These are phyloP conservation scores for Tinea pellionella DNA, from an alignment of 2,888 invertebrate genomes.

Conservation along the genomic window DNA sequence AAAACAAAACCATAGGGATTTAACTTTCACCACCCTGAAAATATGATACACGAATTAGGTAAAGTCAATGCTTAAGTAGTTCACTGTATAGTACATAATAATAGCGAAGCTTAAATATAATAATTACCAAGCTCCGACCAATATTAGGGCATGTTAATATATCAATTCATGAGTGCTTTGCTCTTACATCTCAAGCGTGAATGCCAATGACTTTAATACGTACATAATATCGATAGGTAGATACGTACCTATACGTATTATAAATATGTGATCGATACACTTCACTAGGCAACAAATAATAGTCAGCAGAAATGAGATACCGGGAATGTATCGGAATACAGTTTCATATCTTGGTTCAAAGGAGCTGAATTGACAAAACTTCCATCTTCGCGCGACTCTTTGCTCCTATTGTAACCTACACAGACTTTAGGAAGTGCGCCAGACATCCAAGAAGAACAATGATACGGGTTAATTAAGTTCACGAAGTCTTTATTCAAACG, in stretches of 20 bases:
- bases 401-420: conserved; percentile 5
- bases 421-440: not conserved
- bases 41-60: conserved; percentile 33
- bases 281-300: conserved; percentile 11
- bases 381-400: not conserved
- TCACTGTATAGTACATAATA: too few species aligned
- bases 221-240: too few species aligned
- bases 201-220: not conserved
- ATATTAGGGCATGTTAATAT: not conserved
- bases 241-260: not conserved
- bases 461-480: conserved; percentile 38
- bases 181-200: not conserved
- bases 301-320: conserved; percentile 8
- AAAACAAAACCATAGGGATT: conserved; percentile 48
- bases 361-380: conserved; percentile 11
- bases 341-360: conserved; percentile 8
- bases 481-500: conserved; percentile 32
- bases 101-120: too few species aligned
- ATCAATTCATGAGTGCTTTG: not conserved
- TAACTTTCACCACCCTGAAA: conserved; percentile 37
- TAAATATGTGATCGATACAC: not conserved
- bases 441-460: conserved; percentile 26
- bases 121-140: too few species aligned
- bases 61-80: conserved; percentile 23
- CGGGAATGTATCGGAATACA: not conserved